These are phyloP conservation scores for Poeciliopsis occidentalis DNA, from an alignment of 2,113 vertebrate species.

Conservation along the genomic window DNA sequence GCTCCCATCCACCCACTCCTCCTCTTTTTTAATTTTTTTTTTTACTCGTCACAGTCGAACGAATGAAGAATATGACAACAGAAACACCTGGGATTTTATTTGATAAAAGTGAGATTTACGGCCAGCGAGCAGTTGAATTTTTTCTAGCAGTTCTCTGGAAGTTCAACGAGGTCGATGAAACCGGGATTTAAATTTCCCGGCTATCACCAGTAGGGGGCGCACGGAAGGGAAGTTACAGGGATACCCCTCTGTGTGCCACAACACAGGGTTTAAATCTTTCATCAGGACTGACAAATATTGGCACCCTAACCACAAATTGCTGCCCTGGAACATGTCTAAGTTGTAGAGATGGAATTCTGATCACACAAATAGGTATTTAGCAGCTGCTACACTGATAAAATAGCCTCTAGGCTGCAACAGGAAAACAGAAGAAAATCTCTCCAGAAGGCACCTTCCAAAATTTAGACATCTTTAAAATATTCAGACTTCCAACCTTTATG, in stretches of 20 bases:
- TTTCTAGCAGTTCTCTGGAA: background rate
- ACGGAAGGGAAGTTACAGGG: background rate
- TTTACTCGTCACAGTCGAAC: constrained; percentile 18
- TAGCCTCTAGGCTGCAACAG: too few species aligned
- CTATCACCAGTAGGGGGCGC: background rate
- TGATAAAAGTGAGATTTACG: constrained; percentile 19
- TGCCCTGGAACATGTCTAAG: background rate
- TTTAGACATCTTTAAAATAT: background rate
- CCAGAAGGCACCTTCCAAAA: background rate
- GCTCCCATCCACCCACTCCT: constrained; percentile 69
- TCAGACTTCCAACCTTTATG: background rate
- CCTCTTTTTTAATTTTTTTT: background rate
- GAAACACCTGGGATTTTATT: constrained; percentile 21
- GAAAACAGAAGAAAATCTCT: background rate
- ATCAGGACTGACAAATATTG: background rate
- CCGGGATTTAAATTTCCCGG: background rate
- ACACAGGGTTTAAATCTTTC: too few species aligned
- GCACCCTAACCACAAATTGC: background rate
- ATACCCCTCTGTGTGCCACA: background rate
- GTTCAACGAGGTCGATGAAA: background rate
- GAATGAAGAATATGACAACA: background rate
- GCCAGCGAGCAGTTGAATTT: background rate
- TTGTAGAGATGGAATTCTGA: background rate
- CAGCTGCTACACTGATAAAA: background rate
- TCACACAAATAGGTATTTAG: background rate